Evolutionary conservation across 2,888 invertebrate genomes (phyloP).

Genomic region (Napeogenes sylphis): DNA sequence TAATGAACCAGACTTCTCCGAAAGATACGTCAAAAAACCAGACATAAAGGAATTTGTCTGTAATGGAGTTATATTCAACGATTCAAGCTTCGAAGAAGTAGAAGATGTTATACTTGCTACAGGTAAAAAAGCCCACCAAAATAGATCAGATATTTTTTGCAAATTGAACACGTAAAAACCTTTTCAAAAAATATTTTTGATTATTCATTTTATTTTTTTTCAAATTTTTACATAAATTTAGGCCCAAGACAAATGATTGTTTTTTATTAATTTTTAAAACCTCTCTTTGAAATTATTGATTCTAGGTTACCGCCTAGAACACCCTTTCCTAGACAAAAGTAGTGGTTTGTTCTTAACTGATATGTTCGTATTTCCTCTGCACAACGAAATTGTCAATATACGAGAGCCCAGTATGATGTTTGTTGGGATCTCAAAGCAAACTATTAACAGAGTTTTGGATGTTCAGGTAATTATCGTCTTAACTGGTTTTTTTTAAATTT

Average conservation of each 20-base stretch:
- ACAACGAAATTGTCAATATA: conserved; percentile 87
- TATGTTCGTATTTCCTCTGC: conserved; percentile 82
- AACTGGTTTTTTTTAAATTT: no score
- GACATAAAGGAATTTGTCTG: conserved; percentile 44
- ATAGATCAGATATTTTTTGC: no score
- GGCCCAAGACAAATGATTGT: background rate
- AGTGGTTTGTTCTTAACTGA: conserved; percentile 79
- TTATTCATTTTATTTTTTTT: no score
- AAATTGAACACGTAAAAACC: no score
- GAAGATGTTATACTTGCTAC: no score
- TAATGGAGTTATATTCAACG: no score
- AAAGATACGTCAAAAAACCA: no score
- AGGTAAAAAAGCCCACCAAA: no score
- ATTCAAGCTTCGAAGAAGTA: no score
- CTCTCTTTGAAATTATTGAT: background rate
- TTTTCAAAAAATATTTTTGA: no score
- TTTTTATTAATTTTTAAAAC: no score
- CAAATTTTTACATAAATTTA: background rate
- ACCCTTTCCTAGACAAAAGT: conserved; percentile 81
- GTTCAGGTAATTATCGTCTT: conserved; percentile 76
- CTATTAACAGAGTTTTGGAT: conserved; percentile 80
- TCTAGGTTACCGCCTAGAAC: conserved; percentile 83
- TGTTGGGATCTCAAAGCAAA: conserved; percentile 85
- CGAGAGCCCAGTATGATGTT: conserved; percentile 85
- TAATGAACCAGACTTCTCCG: no score